These are phyloP conservation scores for Cotesia congregata DNA, from an alignment of 2,888 invertebrate genomes.

Conservation along the genomic window DNA sequence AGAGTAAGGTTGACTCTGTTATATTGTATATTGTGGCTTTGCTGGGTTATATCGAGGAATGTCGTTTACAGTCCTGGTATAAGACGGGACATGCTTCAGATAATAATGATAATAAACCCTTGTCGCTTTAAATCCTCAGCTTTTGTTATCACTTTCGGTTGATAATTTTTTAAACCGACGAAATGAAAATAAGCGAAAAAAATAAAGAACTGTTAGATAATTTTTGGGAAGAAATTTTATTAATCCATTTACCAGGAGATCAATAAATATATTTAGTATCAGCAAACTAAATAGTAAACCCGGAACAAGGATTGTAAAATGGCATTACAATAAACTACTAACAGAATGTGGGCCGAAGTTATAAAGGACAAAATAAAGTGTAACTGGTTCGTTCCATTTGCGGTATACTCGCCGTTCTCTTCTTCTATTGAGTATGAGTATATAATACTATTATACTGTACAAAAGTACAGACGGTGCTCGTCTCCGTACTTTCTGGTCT, in stretches of 20 bases:
- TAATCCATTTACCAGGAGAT: no score
- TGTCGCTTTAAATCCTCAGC: slow-evolving; percentile 20
- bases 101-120: slow-evolving; percentile 43
- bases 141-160: neutral
- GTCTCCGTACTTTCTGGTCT: slow-evolving; percentile 36
- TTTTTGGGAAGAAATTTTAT: neutral
- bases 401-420: neutral
- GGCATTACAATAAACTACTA: slow-evolving; percentile 1
- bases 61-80: slow-evolving; percentile 36
- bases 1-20: slow-evolving; percentile 20
- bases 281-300: neutral
- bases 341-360: slow-evolving; percentile 41
- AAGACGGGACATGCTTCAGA: slow-evolving; percentile 39
- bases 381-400: slow-evolving; percentile 24
- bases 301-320: slow-evolving; percentile 6
- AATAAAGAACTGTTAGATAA: neutral
- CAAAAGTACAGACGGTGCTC: neutral
- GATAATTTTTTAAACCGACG: neutral
- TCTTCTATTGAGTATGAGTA: neutral
- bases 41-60: slow-evolving; percentile 27
- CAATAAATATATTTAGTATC: no score
- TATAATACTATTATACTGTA: no score
- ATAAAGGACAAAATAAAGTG: slow-evolving; percentile 24
- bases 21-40: no score
- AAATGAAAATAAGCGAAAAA: neutral